Evolutionary conservation across 2,797 vertebrate genomes (phyloP), one percentile per base, ranked within the genome.

Genomic region (Anabacerthia variegaticeps): DNA sequence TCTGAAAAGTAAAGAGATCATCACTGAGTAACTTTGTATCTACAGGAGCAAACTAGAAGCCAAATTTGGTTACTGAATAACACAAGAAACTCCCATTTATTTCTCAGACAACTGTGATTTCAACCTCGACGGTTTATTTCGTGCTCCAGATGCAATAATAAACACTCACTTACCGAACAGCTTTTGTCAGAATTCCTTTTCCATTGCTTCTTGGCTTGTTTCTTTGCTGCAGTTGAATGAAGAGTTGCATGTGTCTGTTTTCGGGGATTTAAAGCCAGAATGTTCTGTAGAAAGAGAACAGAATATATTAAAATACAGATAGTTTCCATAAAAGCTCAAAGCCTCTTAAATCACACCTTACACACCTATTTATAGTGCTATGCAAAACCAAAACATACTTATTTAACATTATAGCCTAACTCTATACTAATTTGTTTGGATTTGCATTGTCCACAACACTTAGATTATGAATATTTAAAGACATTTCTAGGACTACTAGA

Each of bases 161-260:
- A 69, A 52, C 7, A 0, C 54, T 43, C 77, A 98, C 99, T 98
- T 97, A 99, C 99, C 76, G 97, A 98, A 89, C 98, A 99, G 97
- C 75, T 97, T 92, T 97, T 98, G 61, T 98, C 98, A 58, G 97
- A 87, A 93, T 99, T 99, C 95, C 99, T 98, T 94, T 99, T 99
- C 99, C 99, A 99, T 16, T 98, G 98, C 93, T 98, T 98, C 97
- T 99, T 99, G 81, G 98, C 98, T 85, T 97, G 96, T 95, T 99
- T 99, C 97, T 99, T 99, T 92, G 85, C 96, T 3, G 97, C 95
- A 30, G 99, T 99, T 41, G 99, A 99, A 91, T 98, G 92, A 80
- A 99, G 95, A 92, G 96, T 79, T 76, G 98, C 97, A 66, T 98
- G 97, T 58, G 72, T 97, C 96, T 98, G 98, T 81, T 97, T 98